phyloP scores from a whole-genome alignment of 2,888 invertebrate genomes.

The Strigamia maritima region DNA sequence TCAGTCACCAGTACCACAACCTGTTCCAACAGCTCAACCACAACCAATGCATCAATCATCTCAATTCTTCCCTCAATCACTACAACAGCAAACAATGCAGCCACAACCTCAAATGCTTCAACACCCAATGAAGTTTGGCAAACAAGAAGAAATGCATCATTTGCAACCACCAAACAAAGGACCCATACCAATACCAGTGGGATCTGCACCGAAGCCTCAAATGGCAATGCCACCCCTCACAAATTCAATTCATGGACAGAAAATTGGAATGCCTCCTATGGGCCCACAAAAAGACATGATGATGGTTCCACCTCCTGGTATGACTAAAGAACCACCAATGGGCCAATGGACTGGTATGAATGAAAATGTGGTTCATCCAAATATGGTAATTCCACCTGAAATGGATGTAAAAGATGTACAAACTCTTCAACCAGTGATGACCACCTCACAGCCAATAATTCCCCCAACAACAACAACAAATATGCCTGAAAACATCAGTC shows the following conservation, averaged over 20 bases:
- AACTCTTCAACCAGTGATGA: background rate
- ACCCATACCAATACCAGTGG: background rate
- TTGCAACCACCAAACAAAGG: slow-evolving; percentile 4
- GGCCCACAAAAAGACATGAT: background rate
- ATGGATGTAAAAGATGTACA: background rate
- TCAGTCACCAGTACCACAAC: background rate
- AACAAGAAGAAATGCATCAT: background rate
- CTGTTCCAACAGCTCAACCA: background rate
- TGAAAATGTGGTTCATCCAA: background rate
- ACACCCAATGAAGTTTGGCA: background rate
- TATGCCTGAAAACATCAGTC: background rate
- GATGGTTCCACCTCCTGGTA: background rate
- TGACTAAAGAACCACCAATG: background rate
- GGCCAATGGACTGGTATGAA: background rate
- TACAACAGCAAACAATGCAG: too few relatives aligned
- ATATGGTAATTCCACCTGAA: background rate
- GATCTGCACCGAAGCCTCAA: background rate
- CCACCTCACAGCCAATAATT: background rate
- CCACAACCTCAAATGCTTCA: background rate
- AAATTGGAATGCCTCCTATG: background rate
- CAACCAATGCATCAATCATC: background rate
- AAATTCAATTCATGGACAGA: background rate
- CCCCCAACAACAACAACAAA: background rate
- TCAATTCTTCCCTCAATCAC: background rate
- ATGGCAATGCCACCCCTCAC: background rate